Evolutionary conservation across 1,140 invertebrate genomes (phyloP).

Genomic region (Bombyx mori): ASM3026992v2 NC_085129.1:9749001-9749500

Average conservation of each 20-base stretch:
- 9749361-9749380: neutral
- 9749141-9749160: neutral
- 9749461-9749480: constrained; percentile 14
- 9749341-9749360: constrained; percentile 5
- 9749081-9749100: too few species aligned
- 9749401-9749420: constrained; percentile 9
- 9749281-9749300: constrained; percentile 20
- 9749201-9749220: constrained; percentile 4
- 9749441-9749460: constrained; percentile 18
- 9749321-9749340: constrained; percentile 8
- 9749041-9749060: too few species aligned
- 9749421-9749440: constrained; percentile 2
- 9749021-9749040: too few species aligned
- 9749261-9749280: constrained; percentile 17
- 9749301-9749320: constrained; percentile 19
- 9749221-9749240: constrained; percentile 1
- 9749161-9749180: too few species aligned
- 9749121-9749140: neutral
- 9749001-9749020: too few species aligned
- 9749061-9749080: too few species aligned
- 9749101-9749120: constrained; percentile 1
- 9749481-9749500: constrained; percentile 13
- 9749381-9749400: constrained; percentile 8
- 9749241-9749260: constrained; percentile 8
- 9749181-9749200: neutral